Base-by-base conservation (phyloP, 1,140 invertebrate genomes). In the Pogonus chalceus region DNA sequence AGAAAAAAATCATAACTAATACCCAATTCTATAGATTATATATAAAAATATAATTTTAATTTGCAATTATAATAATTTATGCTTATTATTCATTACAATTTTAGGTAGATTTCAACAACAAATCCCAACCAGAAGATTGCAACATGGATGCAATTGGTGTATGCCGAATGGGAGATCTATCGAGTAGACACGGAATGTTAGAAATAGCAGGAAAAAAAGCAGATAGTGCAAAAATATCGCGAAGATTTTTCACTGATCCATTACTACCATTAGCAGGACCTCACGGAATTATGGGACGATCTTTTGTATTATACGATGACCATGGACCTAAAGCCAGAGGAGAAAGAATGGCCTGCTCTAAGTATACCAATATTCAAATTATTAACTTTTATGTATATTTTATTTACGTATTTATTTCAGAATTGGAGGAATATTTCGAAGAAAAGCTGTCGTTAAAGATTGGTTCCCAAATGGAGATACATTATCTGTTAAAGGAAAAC, bases 221-320 rank as follows among this genome's bases (percentile, higher is more conserved):
- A 0, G 74, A 84, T 50, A 80, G 82, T 16, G 68, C 79, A 2
- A 67, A 69, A 23, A 66, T 85, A 20, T 88, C 85, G n/a, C 76
- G 88, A 37, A 78, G 75, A 50, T 74, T 93, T 57, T 89, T 87
- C 65, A 90, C 87, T 0, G 92, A 94, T 68, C 72, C 73, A 1
- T 73, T 83, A 63, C 65, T 96, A 18, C 83, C 91, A 2, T 69
- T 98, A 2, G 81, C 80, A 4, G 93, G 93, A 14, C 73, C 77
- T 14, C 69, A 81, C 56, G 81, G 79, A 49, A 81, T 96, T 56
- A 64, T 95, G 56, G 88, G 87, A 14, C 85, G 84, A 64, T 91
- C 92, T 16, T 67, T 98, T 23, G 88, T 95, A 0, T 82, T 96
- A 37, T 91, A 90, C 61, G 91, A 92, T 69, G 90, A 93, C 63